Conservation (phyloP, 35 echinoderm and acorn worm species). For the Hemicentrotus pulcherrimus region DNA sequence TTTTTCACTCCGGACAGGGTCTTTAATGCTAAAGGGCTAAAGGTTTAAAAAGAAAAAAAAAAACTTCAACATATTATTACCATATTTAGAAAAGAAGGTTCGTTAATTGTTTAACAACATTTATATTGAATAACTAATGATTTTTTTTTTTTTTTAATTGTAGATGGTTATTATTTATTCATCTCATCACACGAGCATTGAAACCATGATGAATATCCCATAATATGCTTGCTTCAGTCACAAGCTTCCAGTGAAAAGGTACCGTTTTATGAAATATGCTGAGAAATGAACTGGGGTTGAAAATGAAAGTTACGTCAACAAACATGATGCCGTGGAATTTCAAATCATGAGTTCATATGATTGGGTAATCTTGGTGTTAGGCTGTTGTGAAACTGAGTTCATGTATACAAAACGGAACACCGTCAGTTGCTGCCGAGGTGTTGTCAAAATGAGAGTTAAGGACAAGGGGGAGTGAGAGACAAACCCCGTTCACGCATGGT, state of each 20-base stretch:
- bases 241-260: not conserved
- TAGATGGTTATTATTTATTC: not conserved
- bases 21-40: no score
- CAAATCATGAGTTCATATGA: not conserved
- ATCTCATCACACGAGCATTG: slow-evolving; percentile 1
- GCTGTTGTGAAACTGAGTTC: no score
- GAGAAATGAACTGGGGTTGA: not conserved
- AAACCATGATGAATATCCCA: not conserved
- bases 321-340: no score
- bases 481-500: not conserved
- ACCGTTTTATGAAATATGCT: not conserved
- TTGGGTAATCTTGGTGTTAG: no score
- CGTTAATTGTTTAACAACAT: no score
- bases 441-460: not conserved
- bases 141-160: no score
- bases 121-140: no score
- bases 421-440: not conserved
- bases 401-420: not conserved
- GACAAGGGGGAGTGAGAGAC: not conserved
- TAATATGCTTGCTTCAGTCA: not conserved
- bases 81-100: no score
- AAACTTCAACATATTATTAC: no score
- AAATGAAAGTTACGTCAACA: not conserved
- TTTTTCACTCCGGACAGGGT: no score
- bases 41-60: no score